Evolutionary conservation across 2,113 vertebrate species (phyloP).

Genomic region (Polypterus bichir): DNA sequence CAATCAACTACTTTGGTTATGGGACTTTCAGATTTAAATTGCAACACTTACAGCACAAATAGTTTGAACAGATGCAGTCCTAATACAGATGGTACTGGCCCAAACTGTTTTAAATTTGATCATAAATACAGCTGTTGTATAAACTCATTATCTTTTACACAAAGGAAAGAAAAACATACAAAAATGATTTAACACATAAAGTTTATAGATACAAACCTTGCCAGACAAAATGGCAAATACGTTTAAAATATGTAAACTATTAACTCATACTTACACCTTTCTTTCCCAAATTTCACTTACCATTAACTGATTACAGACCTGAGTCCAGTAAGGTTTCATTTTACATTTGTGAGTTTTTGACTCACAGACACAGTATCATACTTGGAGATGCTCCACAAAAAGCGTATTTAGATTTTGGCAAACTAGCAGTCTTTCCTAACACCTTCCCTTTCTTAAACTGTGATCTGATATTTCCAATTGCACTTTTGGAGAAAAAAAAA

Average conservation of each 20-base stretch:
- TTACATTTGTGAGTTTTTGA: not conserved
- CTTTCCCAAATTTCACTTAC: not conserved
- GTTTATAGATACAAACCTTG: not conserved
- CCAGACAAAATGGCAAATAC: not conserved
- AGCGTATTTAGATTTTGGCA: not conserved
- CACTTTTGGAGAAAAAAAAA: not conserved
- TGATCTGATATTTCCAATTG: not conserved
- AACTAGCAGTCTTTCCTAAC: not conserved
- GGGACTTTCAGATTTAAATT: no score
- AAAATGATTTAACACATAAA: not conserved
- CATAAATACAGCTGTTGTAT: not conserved
- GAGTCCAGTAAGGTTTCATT: not conserved
- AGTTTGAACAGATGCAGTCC: no score
- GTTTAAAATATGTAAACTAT: conserved; percentile 1
- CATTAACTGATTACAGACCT: not conserved
- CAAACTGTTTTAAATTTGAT: no score
- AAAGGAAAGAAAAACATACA: not conserved
- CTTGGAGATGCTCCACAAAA: not conserved
- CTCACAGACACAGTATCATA: not conserved
- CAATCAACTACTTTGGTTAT: no score
- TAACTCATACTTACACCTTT: not conserved
- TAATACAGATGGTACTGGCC: no score
- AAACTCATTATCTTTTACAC: not conserved
- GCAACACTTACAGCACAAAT: no score
- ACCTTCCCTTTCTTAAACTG: not conserved